A percentile compares a stretch with the other conserved stretches of the same genome.
phyloP scores from a whole-genome alignment of 2,797 vertebrate genomes.

The Sternarchorhynchus goeldii region DNA sequence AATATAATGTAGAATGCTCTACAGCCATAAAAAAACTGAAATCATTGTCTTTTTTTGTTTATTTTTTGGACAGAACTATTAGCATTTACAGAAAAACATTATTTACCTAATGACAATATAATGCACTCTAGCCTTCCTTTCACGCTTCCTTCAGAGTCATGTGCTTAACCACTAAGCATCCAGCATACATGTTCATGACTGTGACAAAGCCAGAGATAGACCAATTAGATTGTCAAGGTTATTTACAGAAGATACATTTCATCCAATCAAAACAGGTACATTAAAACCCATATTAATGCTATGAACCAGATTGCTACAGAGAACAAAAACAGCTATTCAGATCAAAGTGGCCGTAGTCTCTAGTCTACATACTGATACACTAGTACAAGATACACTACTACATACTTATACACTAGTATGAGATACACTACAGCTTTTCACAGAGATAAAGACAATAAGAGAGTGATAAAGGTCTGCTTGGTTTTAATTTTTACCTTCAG shows the following conservation, averaged over 20 bases:
- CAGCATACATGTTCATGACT: constrained; percentile 8
- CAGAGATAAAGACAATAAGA: neutral
- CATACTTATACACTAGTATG: neutral
- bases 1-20: no score
- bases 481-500: neutral
- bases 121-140: constrained; percentile 14
- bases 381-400: neutral
- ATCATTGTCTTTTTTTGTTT: neutral
- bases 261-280: constrained; percentile 11
- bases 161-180: neutral
- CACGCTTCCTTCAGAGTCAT: neutral
- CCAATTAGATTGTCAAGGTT: constrained; percentile 22
- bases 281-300: constrained; percentile 28
- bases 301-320: constrained; percentile 38
- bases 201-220: constrained; percentile 14
- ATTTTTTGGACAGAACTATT: constrained; percentile 9
- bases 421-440: neutral
- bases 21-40: neutral
- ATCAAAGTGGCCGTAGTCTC: constrained; percentile 10
- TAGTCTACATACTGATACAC: neutral
- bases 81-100: constrained; percentile 13
- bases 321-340: constrained; percentile 37
- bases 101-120: neutral
- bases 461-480: constrained; percentile 14
- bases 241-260: constrained; percentile 28